Conservation (phyloP, 2,888 invertebrate species). For the Nymphalis c-album region DNA sequence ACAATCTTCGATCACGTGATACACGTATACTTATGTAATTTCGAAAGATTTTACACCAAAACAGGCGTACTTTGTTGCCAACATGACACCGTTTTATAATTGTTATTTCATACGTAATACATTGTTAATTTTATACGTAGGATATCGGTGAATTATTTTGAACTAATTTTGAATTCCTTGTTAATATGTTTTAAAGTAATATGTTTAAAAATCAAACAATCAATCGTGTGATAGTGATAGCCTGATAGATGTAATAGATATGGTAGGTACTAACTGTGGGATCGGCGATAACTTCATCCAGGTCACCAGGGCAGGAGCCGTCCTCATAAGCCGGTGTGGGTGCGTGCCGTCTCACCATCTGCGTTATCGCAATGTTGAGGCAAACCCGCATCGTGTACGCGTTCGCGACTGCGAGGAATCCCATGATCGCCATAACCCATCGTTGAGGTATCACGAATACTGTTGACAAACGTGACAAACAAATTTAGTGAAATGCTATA, state of each 20-base stretch:
- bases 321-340: slow-evolving; percentile 54
- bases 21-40: too few species aligned
- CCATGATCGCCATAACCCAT: slow-evolving; percentile 87
- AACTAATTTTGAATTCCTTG: too few species aligned
- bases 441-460: slow-evolving; percentile 85
- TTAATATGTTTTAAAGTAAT: too few species aligned
- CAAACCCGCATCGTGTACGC: slow-evolving; percentile 89
- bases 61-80: too few species aligned
- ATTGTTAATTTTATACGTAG: too few species aligned
- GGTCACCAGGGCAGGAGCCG: slow-evolving; percentile 65
- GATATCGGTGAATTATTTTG: too few species aligned
- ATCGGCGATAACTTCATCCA: slow-evolving; percentile 49
- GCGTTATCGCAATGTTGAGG: slow-evolving; percentile 86
- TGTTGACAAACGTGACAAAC: slow-evolving; percentile 46
- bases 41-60: too few species aligned
- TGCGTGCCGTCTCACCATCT: slow-evolving; percentile 79
- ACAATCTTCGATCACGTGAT: too few species aligned
- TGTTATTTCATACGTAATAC: too few species aligned
- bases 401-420: slow-evolving; percentile 86
- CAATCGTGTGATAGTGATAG: too few species aligned
- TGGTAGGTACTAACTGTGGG: slow-evolving; percentile 55
- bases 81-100: too few species aligned
- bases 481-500: neutral
- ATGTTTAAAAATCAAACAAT: too few species aligned
- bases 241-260: neutral